Percentiles rank a stretch among this genome's conserved stretches.
Conservation (phyloP, 2,113 vertebrate genomes). For the Xyliphius kryptos region DNA sequence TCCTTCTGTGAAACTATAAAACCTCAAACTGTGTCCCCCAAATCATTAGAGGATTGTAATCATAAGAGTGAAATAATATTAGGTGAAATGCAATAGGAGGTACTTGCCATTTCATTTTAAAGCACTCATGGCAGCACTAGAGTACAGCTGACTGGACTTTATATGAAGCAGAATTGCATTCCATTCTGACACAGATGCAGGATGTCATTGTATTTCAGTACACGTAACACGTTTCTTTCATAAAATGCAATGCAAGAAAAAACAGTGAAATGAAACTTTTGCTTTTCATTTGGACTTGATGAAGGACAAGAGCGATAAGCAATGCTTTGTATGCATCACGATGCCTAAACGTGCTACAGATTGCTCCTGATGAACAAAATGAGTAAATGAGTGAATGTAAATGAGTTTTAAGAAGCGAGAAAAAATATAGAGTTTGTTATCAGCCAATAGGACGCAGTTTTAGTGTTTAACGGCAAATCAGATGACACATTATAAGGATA, state of each 20-base stretch:
- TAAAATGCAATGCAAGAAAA: background rate
- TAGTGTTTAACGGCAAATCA: background rate
- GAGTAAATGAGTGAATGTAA: background rate
- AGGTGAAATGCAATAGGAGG: background rate
- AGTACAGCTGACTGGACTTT: background rate
- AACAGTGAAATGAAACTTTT: background rate
- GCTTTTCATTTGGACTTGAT: background rate
- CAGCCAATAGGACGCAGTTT: background rate
- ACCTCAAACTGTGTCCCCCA: background rate
- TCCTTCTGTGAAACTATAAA: slow-evolving; percentile 5
- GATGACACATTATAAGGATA: background rate
- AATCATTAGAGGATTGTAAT: slow-evolving; percentile 8
- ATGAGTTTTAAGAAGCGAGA: background rate
- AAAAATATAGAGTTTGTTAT: background rate
- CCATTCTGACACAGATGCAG: background rate
- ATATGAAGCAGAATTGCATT: background rate
- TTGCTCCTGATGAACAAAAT: background rate
- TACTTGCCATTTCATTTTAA: background rate
- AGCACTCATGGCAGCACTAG: background rate
- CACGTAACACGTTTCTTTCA: background rate
- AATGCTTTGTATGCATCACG: background rate
- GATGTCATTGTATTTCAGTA: background rate
- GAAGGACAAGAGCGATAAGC: background rate
- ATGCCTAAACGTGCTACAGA: background rate
- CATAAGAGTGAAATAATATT: slow-evolving; percentile 1